phyloP scores from a whole-genome alignment of 2,797 vertebrate species.

The Setipinna tenuifilis region DNA sequence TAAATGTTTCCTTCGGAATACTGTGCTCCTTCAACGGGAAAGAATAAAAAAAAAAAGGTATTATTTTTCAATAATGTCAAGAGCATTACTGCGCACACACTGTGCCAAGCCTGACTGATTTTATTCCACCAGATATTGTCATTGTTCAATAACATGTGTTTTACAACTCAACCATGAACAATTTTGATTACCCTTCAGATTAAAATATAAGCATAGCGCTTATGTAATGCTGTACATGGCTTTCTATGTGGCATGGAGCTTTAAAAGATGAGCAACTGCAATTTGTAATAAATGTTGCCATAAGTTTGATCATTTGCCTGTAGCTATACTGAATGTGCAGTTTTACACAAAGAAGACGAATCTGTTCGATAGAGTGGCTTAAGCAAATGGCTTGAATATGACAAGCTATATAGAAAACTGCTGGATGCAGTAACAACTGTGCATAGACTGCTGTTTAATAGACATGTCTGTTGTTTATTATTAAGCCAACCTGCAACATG shows the following conservation, averaged over 20 bases:
- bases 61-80: slow-evolving; percentile 57
- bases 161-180: slow-evolving; percentile 60
- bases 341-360: slow-evolving; percentile 1
- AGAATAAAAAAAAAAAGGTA: slow-evolving; percentile 54
- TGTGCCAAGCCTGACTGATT: slow-evolving; percentile 58
- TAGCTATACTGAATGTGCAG: background rate
- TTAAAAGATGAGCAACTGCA: slow-evolving; percentile 22
- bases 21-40: slow-evolving; percentile 48
- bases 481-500: too few relatives aligned
- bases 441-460: too few relatives aligned
- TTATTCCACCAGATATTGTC: slow-evolving; percentile 60
- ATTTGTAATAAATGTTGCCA: slow-evolving; percentile 15
- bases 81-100: slow-evolving; percentile 51
- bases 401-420: background rate
- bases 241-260: slow-evolving; percentile 38
- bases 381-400: background rate
- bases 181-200: slow-evolving; percentile 61
- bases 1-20: slow-evolving; percentile 48
- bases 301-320: background rate
- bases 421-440: too few relatives aligned
- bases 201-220: slow-evolving; percentile 56
- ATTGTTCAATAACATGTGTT: slow-evolving; percentile 61
- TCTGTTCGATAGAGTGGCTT: background rate
- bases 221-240: slow-evolving; percentile 47
- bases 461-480: too few relatives aligned